Evolutionary conservation across 2,113 vertebrate genomes (phyloP).

Genomic region (Tachysurus fulvidraco): DNA sequence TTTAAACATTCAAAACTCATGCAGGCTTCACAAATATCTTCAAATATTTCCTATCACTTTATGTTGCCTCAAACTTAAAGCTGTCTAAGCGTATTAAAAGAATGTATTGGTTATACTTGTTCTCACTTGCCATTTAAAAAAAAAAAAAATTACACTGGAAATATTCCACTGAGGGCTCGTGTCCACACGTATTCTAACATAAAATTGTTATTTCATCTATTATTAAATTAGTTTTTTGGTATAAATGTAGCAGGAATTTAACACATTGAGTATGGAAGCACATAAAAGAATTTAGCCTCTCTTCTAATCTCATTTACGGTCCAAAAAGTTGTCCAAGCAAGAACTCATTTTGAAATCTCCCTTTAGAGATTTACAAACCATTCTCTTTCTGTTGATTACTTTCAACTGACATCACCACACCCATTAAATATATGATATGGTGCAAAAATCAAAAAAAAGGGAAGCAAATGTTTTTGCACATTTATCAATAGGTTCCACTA

Average conservation of each 20-base stretch:
- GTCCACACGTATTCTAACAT: neutral
- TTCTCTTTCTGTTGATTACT: neutral
- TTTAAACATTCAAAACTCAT: neutral
- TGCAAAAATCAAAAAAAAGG: neutral
- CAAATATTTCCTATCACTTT: neutral
- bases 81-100: neutral
- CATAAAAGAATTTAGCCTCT: neutral
- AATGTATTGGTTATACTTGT: neutral
- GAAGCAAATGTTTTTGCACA: neutral
- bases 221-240: neutral
- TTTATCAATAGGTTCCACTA: neutral
- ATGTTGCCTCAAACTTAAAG: neutral
- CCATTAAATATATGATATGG: neutral
- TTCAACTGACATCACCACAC: neutral
- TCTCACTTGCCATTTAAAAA: neutral
- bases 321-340: too few species aligned
- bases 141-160: neutral
- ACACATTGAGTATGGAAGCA: neutral
- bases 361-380: neutral
- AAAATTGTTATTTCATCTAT: too few species aligned
- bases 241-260: neutral
- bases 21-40: neutral
- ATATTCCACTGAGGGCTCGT: neutral
- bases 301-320: neutral
- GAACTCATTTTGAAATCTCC: neutral